Base-by-base conservation (phyloP, 2,797 vertebrate species). In the Xerus rutilus region DNA sequence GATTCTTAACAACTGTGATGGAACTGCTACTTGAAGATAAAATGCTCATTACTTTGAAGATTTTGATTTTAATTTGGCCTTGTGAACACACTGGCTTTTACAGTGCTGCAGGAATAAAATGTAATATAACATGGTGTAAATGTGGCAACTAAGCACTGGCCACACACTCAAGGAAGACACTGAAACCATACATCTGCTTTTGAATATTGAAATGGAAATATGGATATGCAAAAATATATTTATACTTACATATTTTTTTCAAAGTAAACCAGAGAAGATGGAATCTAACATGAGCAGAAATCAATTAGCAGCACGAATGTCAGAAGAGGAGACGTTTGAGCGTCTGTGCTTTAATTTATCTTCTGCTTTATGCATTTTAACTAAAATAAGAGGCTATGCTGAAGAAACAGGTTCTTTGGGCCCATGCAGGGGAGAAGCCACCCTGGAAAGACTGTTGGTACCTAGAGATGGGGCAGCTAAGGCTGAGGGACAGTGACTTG, bases 241-340 rank as follows among this genome's bases (percentile, higher is more conserved):
- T 92, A 94, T 43, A 87, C 39, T 72, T 43, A 93, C 0, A 9
- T 39, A 4, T 35, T 83, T 62, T 88, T 65, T 52, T 10, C 81
- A 64, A 89, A 95, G 85, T 49, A 83, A 94, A 88, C 82, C 91
- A 87, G 84, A 89, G 89, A 96, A 96, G 91, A 91, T 64, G 62
- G 79, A 89, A 57, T 23, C 2, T 35, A 93, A 79, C 14, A 35
- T 1, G 3, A 91, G 78, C 35, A 93, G 92, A 89, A 95, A 92
- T 93, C 87, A 82, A 95, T 93, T 54, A 93, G 92, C 52, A 52
- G 69, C 79, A 73, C 32, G 57, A 90, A 91, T 72, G 83, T 95
- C 94, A 94, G 85, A 85, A 95, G 89, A 1, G 13, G 83, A 95
- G 95, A 70, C 0, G 0, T 2, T 39, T 59, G 76, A 85, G 88